Evolutionary conservation across 2,888 invertebrate species (phyloP).

Genomic region (Sarcophaga variegata): DNA sequence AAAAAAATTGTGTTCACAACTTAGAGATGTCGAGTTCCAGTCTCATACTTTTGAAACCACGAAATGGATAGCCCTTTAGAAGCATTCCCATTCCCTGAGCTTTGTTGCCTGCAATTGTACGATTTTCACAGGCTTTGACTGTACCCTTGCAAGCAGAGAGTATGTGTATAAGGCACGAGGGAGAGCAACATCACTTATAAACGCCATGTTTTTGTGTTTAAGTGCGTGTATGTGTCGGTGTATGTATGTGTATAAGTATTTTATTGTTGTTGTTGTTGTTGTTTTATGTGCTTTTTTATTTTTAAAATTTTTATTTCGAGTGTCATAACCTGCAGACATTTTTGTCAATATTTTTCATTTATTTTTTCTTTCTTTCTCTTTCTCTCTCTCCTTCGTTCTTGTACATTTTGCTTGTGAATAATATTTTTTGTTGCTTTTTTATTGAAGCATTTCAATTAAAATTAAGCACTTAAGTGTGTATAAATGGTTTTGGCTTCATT

Average conservation of each 20-base stretch:
- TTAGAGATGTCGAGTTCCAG: too few species aligned
- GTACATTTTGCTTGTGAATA: neutral
- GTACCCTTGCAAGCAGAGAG: too few species aligned
- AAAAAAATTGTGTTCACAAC: too few species aligned
- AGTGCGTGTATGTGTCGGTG: neutral
- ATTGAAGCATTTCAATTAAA: conserved; percentile 60
- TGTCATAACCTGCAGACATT: conserved; percentile 51
- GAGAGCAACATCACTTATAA: too few species aligned
- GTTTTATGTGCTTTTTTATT: conserved; percentile 13
- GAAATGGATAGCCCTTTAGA: too few species aligned
- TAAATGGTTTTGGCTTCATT: conserved; percentile 61
- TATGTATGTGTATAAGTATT: neutral
- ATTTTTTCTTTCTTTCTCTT: too few species aligned
- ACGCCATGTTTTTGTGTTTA: too few species aligned
- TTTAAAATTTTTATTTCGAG: conserved; percentile 18
- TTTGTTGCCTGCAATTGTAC: too few species aligned
- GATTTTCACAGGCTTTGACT: too few species aligned
- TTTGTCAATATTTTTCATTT: neutral
- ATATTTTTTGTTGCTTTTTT: conserved; percentile 26
- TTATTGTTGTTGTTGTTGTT: neutral
- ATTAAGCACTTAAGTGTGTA: conserved; percentile 54
- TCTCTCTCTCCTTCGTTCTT: neutral
- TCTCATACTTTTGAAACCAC: too few species aligned
- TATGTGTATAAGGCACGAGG: too few species aligned
- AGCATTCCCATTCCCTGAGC: too few species aligned